These are phyloP conservation scores for Pachycephala philippinensis DNA, from an alignment of 2,113 vertebrate genomes.

Conservation along the genomic window DNA sequence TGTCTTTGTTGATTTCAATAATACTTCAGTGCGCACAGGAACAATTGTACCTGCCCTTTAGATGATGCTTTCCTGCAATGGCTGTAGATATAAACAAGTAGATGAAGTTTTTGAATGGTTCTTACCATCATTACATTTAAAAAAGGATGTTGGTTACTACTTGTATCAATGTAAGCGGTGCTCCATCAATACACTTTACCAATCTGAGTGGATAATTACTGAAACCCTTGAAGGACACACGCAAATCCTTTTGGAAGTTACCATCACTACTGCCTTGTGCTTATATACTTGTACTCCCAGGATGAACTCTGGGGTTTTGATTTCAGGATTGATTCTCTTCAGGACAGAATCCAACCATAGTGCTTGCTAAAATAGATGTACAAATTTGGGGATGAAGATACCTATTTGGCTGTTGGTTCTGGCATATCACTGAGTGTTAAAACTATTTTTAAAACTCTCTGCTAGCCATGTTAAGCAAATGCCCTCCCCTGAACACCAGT, in stretches of 20 bases:
- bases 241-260: not conserved
- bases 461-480: not conserved
- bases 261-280: not conserved
- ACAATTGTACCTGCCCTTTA: not conserved
- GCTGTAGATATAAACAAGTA: not conserved
- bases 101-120: not conserved
- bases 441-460: not conserved
- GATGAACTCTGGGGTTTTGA: not conserved
- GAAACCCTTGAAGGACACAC: not conserved
- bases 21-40: not conserved
- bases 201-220: not conserved
- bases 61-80: not conserved
- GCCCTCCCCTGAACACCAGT: not conserved
- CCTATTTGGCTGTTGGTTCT: not conserved
- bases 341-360: not conserved
- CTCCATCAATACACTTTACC: not conserved
- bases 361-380: not conserved
- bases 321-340: not conserved
- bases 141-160: not conserved
- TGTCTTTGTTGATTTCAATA: not conserved
- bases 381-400: not conserved
- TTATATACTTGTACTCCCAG: not conserved
- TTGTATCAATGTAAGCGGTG: not conserved
- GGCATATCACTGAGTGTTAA: not conserved
- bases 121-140: not conserved